Percentiles rank a stretch among this genome's conserved stretches.
phyloP scores from a whole-genome alignment of 2,797 vertebrate genomes.

The Acrossocheilus wenchowensis region DNA sequence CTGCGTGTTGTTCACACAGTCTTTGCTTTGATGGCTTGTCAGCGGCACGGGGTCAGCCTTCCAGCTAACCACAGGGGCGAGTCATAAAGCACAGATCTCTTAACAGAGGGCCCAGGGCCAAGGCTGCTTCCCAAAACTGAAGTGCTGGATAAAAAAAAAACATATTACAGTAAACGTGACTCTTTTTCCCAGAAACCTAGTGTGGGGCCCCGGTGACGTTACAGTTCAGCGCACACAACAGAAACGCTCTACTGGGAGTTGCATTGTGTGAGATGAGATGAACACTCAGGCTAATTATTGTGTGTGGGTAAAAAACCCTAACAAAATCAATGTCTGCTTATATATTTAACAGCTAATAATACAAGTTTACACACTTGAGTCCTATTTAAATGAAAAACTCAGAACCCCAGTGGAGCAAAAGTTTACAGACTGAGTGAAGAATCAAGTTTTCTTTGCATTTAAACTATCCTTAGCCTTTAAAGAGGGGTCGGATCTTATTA shows the following conservation, averaged over 20 bases:
- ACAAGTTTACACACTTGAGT: slow-evolving; percentile 18
- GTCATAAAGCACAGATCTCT: slow-evolving; percentile 61
- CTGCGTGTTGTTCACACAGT: slow-evolving; percentile 39
- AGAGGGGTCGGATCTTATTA: not conserved
- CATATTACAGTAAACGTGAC: slow-evolving; percentile 68
- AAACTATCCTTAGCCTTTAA: not conserved
- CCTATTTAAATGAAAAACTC: not conserved
- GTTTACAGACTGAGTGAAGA: not conserved
- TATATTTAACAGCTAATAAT: slow-evolving; percentile 43
- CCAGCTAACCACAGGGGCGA: slow-evolving; percentile 53
- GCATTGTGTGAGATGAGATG: slow-evolving; percentile 1
- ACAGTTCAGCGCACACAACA: slow-evolving; percentile 25
- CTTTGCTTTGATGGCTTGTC: slow-evolving; percentile 61
- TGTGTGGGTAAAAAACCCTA: not conserved
- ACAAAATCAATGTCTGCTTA: not conserved
- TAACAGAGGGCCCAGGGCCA: slow-evolving; percentile 62
- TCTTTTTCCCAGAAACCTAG: slow-evolving; percentile 66
- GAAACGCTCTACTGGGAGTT: not conserved
- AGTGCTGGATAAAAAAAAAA: slow-evolving; percentile 34
- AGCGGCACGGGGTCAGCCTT: slow-evolving; percentile 18
- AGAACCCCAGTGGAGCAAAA: not conserved
- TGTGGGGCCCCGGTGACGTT: slow-evolving; percentile 53
- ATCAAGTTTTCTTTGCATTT: slow-evolving; percentile 1
- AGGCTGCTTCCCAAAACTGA: slow-evolving; percentile 69
- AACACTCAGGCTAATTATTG: not conserved